A percentile compares a stretch with the other conserved stretches of the same genome.
phyloP scores from a whole-genome alignment of 2,888 invertebrate genomes.

The Aleiodes leptofemur region DNA sequence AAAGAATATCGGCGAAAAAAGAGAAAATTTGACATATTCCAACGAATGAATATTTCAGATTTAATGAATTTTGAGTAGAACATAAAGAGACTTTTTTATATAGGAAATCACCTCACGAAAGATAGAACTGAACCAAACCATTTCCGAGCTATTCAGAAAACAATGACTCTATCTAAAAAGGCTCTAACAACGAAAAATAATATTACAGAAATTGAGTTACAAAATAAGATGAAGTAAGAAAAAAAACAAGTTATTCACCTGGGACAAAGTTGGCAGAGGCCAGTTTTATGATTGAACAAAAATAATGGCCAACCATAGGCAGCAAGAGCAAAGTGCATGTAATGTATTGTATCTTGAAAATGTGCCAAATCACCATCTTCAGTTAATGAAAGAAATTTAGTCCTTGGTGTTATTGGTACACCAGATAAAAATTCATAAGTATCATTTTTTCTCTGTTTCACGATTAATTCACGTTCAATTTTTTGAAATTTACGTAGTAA shows the following conservation, averaged over 20 bases:
- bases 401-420: slow-evolving; percentile 87
- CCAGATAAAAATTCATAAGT: slow-evolving; percentile 91
- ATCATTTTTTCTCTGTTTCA: slow-evolving; percentile 86
- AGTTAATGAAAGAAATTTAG: slow-evolving; percentile 87
- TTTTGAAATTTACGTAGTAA: slow-evolving; percentile 88
- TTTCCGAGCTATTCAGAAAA: too few species aligned
- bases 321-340: slow-evolving; percentile 89
- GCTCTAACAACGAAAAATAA: too few species aligned
- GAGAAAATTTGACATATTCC: too few species aligned
- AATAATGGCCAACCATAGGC: slow-evolving; percentile 94
- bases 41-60: too few species aligned
- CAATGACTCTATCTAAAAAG: too few species aligned
- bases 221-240: slow-evolving; percentile 1
- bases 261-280: slow-evolving; percentile 84
- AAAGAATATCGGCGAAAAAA: too few species aligned
- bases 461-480: slow-evolving; percentile 84
- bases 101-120: too few species aligned
- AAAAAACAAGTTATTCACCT: slow-evolving; percentile 69
- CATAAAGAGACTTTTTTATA: too few species aligned
- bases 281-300: slow-evolving; percentile 84
- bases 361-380: slow-evolving; percentile 84
- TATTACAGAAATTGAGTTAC: too few species aligned
- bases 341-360: slow-evolving; percentile 86
- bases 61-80: too few species aligned
- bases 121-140: too few species aligned